Evolutionary conservation across 2,113 vertebrate genomes (phyloP), one percentile per base, ranked within the genome.

Genomic region (Neotoma lepida): DNA sequence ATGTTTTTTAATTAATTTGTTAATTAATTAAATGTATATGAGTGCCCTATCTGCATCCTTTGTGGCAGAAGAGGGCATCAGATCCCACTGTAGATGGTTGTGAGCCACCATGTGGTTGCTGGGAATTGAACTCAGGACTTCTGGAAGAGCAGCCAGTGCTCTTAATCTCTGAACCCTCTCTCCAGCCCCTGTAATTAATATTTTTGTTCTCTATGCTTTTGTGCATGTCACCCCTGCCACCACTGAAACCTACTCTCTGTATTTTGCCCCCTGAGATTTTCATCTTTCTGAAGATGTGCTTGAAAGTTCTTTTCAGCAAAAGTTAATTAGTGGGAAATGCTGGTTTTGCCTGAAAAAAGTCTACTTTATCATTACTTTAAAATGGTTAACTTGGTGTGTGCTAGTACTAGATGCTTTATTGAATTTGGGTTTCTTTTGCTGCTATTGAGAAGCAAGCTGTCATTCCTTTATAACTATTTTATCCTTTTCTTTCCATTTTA

Each of bases 321-420:
- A 92, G 17, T 93, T n/a, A 66, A 9, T 54, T 86, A 56, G 78
- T 68, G 44, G 8, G 54, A 71, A 88, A 71, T 78, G 46, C 51
- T 89, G 12, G 61, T n/a, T 22, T 78, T 63, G 2, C 46, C 33
- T 35, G 49, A 22, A 89, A 86, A 92, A 92, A 51, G 56, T 49
- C 84, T 86, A 82, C 63, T 94, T 88, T 92, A 22, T 14, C 3
- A 28, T 81, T 39, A 49, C 35, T 41, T 82, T 92, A 74, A 90
- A 87, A 66, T 30, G 39, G 10, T 89, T 87, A 68, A 35, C 7
- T 41, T 71, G 54, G 51, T 3, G 30, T 73, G 84, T 76, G 74
- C 61, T 66, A 89, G 24, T 51, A 56, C 81, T 88, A 89, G 64
- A 28, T 33, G 30, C 80, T 94, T 61, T 17, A 80, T 46, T 95